These are phyloP conservation scores for Spongia lamella DNA, from an alignment of 37 sponge, comb jelly and placozoan genomes.

Conservation along the genomic window DNA sequence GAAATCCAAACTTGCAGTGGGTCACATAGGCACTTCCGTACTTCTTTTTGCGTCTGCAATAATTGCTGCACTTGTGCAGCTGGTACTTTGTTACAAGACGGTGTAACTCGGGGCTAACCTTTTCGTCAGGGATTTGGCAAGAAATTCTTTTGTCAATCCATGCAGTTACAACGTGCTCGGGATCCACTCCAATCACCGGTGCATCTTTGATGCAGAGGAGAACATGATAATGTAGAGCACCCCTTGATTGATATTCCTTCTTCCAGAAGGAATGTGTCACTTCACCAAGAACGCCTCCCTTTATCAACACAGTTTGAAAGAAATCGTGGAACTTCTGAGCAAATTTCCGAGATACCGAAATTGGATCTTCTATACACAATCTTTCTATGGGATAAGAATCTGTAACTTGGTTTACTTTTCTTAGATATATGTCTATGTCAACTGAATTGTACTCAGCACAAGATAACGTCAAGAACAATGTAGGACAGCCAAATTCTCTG, in stretches of 20 bases:
- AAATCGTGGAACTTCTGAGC: slow-evolving; percentile 35
- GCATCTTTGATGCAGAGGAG: slow-evolving; percentile 38
- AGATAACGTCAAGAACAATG: slow-evolving; percentile 44
- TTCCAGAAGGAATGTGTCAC: slow-evolving; percentile 44
- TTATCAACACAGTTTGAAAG: slow-evolving; percentile 18
- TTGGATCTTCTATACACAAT: slow-evolving; percentile 30
- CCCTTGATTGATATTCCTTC: slow-evolving; percentile 32
- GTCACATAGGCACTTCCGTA: slow-evolving; percentile 8
- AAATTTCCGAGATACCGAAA: slow-evolving; percentile 34
- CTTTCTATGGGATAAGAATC: slow-evolving; percentile 29
- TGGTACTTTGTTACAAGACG: slow-evolving; percentile 44
- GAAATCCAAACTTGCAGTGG: slow-evolving; percentile 24
- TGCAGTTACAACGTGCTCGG: neutral
- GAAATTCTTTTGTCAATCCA: slow-evolving; percentile 25
- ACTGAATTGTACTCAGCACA: slow-evolving; percentile 36
- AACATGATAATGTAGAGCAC: slow-evolving; percentile 26
- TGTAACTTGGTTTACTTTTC: slow-evolving; percentile 27
- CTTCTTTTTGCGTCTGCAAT: slow-evolving; percentile 30
- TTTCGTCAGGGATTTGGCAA: slow-evolving; percentile 55
- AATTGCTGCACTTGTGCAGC: slow-evolving; percentile 30
- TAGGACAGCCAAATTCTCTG: slow-evolving; percentile 40
- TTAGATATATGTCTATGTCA: neutral
- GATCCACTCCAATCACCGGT: slow-evolving; percentile 26
- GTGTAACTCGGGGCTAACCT: slow-evolving; percentile 49
- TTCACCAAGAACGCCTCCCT: slow-evolving; percentile 19